Conservation (phyloP, 2,888 invertebrate species). For the Drosophila tanythrix region DNA sequence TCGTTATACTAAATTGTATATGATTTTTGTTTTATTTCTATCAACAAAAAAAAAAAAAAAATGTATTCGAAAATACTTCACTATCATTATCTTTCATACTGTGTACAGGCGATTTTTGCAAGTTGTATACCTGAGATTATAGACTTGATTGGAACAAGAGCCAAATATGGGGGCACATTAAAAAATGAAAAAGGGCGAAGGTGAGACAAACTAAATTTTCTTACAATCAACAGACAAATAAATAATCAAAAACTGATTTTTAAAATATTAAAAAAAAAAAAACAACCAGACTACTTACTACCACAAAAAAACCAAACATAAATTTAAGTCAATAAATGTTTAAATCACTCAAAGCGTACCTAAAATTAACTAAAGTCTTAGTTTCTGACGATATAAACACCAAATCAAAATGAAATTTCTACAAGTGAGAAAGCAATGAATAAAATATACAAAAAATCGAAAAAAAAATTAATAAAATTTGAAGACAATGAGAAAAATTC, state of each 20-base stretch:
- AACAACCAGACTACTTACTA: slow-evolving; percentile 61
- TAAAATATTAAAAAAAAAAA: slow-evolving; percentile 47
- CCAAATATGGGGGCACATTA: slow-evolving; percentile 99
- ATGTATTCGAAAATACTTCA: slow-evolving; percentile 77
- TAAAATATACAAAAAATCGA: slow-evolving; percentile 13
- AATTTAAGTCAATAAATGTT: slow-evolving; percentile 67
- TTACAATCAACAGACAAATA: slow-evolving; percentile 72
- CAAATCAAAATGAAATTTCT: slow-evolving; percentile 84
- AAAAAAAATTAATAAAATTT: slow-evolving; percentile 1
- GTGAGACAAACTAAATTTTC: slow-evolving; percentile 88
- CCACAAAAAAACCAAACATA: slow-evolving; percentile 64
- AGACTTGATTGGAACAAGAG: slow-evolving; percentile 99
- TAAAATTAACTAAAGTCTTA: slow-evolving; percentile 58
- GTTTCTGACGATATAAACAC: slow-evolving; percentile 78
- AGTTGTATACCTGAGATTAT: slow-evolving; percentile 99
- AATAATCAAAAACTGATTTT: slow-evolving; percentile 65
- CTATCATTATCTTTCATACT: slow-evolving; percentile 83
- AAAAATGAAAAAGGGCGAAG: slow-evolving; percentile 99
- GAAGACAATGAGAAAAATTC: background rate
- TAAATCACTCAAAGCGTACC: slow-evolving; percentile 44
- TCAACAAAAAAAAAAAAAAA: slow-evolving; percentile 45
- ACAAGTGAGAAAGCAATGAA: slow-evolving; percentile 24
- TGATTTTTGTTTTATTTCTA: slow-evolving; percentile 58
- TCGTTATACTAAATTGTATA: slow-evolving; percentile 45
- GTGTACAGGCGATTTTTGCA: slow-evolving; percentile 98